Base-by-base conservation (phyloP, 2,888 invertebrate species). In the Limnephilus rhombicus region DNA sequence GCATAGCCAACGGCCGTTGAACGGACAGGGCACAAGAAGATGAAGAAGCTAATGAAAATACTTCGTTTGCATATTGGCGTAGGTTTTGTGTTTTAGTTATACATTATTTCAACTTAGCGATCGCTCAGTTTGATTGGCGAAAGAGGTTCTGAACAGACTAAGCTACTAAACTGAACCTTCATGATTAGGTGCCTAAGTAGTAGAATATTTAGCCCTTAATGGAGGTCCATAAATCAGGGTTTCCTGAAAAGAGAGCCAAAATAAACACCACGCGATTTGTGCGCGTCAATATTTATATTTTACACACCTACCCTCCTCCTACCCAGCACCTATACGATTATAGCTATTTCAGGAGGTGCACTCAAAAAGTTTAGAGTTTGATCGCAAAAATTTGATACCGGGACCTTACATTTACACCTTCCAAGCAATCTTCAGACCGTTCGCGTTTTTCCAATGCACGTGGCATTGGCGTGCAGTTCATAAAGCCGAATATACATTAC, bases 201-300 rank as follows among this genome's bases (percentile, higher is more conserved):
- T 68, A 0, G 68, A 68, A 68, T 68, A 83, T 24, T 34, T 37
- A 5, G 18, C 37, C 83, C 83, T 82, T 82, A 29, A 34, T 12
- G 34, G 34, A 15, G 29, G 31, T 4, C 37, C 34, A 37, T 83
- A 83, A 83, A 83, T 83, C 83, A 83, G 24, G 37, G 31, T n/a
- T 24, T 31, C 37, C 83, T 83, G 37, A 83, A 83, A 83, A 34
- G 83, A 68, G 68, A 37, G 18, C 18, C 83, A 24, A 83, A 83
- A 37, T 24, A 68, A 68, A 83, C 83, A 18, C 37, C 83, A 37
- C 34, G 15, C 83, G 24, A 83, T 83, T 83, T 34, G 37, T 83
- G 31, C 0, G 83, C 37, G 83, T 83, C 83, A 83, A 83, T 83
- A 83, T 83, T 83, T 83, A 83, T 37, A 83, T 68, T 68, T 68